Base-by-base conservation (phyloP, 2,888 invertebrate species). In the Timema cristinae region DNA sequence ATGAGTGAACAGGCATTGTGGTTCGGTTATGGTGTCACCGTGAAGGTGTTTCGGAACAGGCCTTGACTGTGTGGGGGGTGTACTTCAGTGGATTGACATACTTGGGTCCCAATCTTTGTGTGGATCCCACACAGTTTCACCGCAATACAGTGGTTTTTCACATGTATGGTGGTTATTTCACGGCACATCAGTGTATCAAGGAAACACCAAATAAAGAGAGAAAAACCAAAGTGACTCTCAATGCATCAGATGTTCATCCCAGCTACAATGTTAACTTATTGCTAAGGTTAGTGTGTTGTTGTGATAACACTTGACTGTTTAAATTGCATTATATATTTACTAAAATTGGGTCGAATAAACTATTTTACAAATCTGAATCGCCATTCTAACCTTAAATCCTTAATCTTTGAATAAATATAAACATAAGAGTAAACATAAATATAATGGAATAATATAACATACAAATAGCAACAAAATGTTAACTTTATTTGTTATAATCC, bases 111-210 rank as follows among this genome's bases (percentile, higher is more conserved):
- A 89, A 90, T 80, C 81, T 90, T 71, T 84, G 88, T 11, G 86
- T 86, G 76, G 87, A 89, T 61, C 88, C 90, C 5, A 86, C 89
- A 52, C 79, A 80, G 77, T 89, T 93, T 77, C 86, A 86, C 79
- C 84, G 86, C 67, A 90, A 92, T 80, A 89, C 92, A 66, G 83
- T 95, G 77, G 89, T 97, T 77, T 94, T 97, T 82, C 91, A 92
- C 84, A 89, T 96, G 87, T 91, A 91, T 75, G 94, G 94, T 54
- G 95, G 95, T 6, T 93, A 89, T 79, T 97, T 95, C 80, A 91
- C 92, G 56, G 85, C 86, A 76, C 81, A 83, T 16, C 82, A 84
- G 76, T 84, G 83, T 75, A 76, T 79, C 54, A 75, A 76, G 59
- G 77, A 77, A 68, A 74, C 77, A 48, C 78, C 80, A 56, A 78